Percentiles rank a stretch among this genome's conserved stretches.
phyloP scores from a whole-genome alignment of 2,888 invertebrate species.

The Furcula furcula region DNA sequence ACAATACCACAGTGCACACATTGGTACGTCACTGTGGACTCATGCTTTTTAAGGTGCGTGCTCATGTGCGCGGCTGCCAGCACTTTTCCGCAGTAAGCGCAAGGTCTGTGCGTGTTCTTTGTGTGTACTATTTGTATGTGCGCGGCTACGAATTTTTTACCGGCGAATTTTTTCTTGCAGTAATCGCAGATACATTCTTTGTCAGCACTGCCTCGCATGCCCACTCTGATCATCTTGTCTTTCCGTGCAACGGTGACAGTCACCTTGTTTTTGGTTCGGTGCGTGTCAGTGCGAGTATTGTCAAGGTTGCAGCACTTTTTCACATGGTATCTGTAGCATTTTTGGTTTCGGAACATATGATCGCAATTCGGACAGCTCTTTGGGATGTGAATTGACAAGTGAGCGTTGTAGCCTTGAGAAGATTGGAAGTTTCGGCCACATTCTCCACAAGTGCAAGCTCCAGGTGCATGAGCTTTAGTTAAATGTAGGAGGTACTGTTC shows the following conservation, averaged over 20 bases:
- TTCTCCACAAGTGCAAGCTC: constrained; percentile 55
- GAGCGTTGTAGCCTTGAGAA: constrained; percentile 50
- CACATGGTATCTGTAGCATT: constrained; percentile 60
- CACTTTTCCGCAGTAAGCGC: constrained; percentile 58
- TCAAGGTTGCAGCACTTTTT: constrained; percentile 57
- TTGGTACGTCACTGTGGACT: constrained; percentile 30
- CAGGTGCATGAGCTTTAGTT: constrained; percentile 41
- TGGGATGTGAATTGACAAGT: constrained; percentile 46
- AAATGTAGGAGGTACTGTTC: constrained; percentile 42
- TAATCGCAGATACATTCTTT: constrained; percentile 63
- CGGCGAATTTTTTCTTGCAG: constrained; percentile 61
- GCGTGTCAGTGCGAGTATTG: constrained; percentile 30
- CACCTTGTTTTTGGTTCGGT: constrained; percentile 39
- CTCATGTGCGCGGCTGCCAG: constrained; percentile 66
- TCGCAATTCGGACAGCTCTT: constrained; percentile 61
- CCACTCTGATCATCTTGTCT: constrained; percentile 50
- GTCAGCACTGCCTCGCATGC: constrained; percentile 51
- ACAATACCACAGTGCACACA: constrained; percentile 55
- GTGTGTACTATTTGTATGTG: constrained; percentile 71
- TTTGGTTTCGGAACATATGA: constrained; percentile 55
- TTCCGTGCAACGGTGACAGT: constrained; percentile 47
- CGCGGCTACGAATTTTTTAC: constrained; percentile 58
- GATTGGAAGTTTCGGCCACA: constrained; percentile 59
- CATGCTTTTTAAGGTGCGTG: constrained; percentile 58
- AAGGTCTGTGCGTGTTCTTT: constrained; percentile 62